These are phyloP conservation scores for Antennarius striatus DNA, from an alignment of 2,113 vertebrate species.

Conservation along the genomic window DNA sequence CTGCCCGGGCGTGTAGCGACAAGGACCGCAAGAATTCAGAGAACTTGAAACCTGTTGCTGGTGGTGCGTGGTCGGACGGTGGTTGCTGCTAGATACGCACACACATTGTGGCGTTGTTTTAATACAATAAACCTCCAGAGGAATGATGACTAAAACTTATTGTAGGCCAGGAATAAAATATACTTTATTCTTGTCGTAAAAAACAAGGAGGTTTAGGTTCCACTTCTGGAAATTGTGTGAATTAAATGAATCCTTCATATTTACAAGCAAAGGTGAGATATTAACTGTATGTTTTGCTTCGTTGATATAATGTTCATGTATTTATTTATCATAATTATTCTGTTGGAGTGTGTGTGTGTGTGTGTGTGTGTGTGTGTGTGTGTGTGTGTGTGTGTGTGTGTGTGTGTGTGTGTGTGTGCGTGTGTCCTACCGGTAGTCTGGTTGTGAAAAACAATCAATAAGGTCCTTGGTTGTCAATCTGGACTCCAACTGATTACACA, in stretches of 20 bases:
- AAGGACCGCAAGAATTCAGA: constrained; percentile 6
- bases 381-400: background rate
- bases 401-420: background rate
- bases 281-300: no score
- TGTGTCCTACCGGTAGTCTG: constrained; percentile 82
- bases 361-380: background rate
- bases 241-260: background rate
- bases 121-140: background rate
- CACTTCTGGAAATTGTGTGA: background rate
- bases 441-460: constrained; percentile 86
- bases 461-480: constrained; percentile 84
- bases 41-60: constrained; percentile 13
- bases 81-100: background rate
- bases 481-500: constrained; percentile 76
- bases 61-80: background rate
- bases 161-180: background rate
- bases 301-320: no score
- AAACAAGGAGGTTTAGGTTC: background rate
- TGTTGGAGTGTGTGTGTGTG: no score
- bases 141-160: background rate
- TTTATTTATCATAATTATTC: background rate
- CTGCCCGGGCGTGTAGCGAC: constrained; percentile 43
- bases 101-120: background rate
- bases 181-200: background rate
- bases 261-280: background rate